Base-by-base conservation (phyloP, 2,888 invertebrate genomes). In the Eugnorisma glareosa region DNA sequence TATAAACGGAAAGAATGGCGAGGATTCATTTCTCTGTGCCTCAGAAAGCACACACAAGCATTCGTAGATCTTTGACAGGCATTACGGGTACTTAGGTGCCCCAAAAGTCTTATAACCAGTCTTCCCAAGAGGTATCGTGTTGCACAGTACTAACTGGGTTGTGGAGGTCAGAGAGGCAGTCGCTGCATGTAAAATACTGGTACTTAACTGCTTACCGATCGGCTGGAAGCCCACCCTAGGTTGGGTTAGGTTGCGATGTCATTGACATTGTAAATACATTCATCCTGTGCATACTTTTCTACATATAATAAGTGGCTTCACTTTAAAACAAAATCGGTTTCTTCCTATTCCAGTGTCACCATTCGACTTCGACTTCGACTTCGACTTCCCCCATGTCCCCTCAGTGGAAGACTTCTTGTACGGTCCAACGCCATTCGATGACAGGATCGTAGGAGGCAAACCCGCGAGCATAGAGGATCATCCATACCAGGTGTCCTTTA, bases 401-500 rank as follows among this genome's bases (percentile, higher is more conserved):
- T 89, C 90, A 0, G 59, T 89, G 45, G 77, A 81, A 15, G 88
- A 90, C 15, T 75, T 89, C 21, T 79, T 87, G 8, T 79, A 83
- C 10, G 86, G 84, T 1, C 86, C 89, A 5, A 77, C 80, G 0
- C 78, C 88, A 15, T 90, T 89, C 18, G 88, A 92, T 35, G 89
- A 93, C 73, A 88, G 95, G 67, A 96, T 97, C 21, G 96, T 97
- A 0, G 96, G 96, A 0, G 97, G 97, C 0, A 88, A 94, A 59
- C 93, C 94, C 71, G 93, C 97, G 0, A 83, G 87, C 15, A 95
- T 95, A 37, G 93, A 93, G 40, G 94, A 96, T 51, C 93, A 95
- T 73, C 97, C 97, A 0, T 93, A 95, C 87, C 97, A 97, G 87
- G 95, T 96, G 7, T 96, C 96, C 0, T 94, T 97, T 37, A 92